Evolutionary conservation across 2,888 invertebrate genomes (phyloP).

Genomic region (Xylocampa areola): DNA sequence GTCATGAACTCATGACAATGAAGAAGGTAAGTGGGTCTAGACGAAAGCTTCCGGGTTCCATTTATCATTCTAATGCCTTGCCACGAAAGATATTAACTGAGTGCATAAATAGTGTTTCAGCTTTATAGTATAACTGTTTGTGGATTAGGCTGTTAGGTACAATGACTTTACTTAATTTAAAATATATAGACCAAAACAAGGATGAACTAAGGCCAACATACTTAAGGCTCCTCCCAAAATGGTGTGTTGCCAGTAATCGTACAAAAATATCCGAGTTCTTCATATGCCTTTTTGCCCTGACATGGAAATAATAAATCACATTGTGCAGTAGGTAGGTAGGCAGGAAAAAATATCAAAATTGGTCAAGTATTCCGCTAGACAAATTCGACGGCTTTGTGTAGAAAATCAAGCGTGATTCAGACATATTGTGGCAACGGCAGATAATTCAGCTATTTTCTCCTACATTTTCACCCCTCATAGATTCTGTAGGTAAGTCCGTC

Average conservation of each 20-base stretch:
- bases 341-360: conserved; percentile 6
- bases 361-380: neutral
- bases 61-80: conserved; percentile 10
- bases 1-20: conserved; percentile 5
- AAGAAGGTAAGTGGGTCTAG: conserved; percentile 22
- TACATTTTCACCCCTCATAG: conserved; percentile 20
- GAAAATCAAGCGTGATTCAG: conserved; percentile 22
- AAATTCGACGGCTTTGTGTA: conserved; percentile 10
- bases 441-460: conserved; percentile 31
- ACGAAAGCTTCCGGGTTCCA: conserved; percentile 8
- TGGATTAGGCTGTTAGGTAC: too few species aligned
- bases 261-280: too few species aligned
- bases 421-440: neutral
- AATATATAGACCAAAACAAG: too few species aligned
- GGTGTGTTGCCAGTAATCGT: too few species aligned
- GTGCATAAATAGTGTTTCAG: neutral
- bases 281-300: neutral
- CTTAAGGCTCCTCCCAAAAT: too few species aligned
- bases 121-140: too few species aligned
- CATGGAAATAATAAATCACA: neutral
- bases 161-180: too few species aligned
- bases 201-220: too few species aligned
- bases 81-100: neutral
- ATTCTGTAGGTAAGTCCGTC: conserved; percentile 24
- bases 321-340: neutral